Evolutionary conservation across 2,797 vertebrate species (phyloP).

Genomic region (Bradypus variegatus): DNA sequence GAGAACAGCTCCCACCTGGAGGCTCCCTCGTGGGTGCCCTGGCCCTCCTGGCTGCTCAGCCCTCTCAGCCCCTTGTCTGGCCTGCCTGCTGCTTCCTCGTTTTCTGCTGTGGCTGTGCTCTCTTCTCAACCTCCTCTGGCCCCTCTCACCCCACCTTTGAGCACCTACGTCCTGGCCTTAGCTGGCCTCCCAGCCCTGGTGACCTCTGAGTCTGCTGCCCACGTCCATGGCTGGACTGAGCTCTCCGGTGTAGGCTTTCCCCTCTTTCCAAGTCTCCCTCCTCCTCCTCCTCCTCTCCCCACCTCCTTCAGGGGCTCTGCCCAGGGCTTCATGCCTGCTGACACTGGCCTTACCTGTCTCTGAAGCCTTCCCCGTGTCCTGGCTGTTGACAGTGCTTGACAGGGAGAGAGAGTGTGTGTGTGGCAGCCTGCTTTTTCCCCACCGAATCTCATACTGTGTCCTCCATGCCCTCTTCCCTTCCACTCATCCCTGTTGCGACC

Average conservation of each 20-base stretch:
- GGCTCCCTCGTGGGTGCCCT: background rate
- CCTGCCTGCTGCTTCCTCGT: background rate
- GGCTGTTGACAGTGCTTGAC: background rate
- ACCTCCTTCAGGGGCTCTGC: background rate
- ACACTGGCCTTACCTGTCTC: slow-evolving; percentile 33
- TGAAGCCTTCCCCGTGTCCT: slow-evolving; percentile 36
- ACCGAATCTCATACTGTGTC: background rate
- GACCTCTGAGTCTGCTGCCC: background rate
- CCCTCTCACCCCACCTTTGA: background rate
- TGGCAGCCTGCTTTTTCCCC: slow-evolving; percentile 11
- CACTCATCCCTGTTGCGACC: slow-evolving; percentile 46
- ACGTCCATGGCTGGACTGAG: background rate
- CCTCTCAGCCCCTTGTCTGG: background rate
- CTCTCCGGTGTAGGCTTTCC: background rate
- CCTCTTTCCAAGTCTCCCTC: too few relatives aligned
- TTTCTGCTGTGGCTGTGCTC: background rate
- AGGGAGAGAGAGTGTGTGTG: background rate
- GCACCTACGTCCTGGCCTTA: background rate
- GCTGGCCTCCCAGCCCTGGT: background rate
- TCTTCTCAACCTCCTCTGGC: background rate
- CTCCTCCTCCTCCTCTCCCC: background rate
- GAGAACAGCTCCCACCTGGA: background rate
- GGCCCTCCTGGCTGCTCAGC: background rate
- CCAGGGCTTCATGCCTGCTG: slow-evolving; percentile 33
- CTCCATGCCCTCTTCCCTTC: background rate